A percentile compares a stretch with the other conserved stretches of the same genome.
These are phyloP conservation scores for Chondrosia reniformis DNA, from an alignment of 37 sponge, comb jelly and placozoan species.

Conservation along the genomic window DNA sequence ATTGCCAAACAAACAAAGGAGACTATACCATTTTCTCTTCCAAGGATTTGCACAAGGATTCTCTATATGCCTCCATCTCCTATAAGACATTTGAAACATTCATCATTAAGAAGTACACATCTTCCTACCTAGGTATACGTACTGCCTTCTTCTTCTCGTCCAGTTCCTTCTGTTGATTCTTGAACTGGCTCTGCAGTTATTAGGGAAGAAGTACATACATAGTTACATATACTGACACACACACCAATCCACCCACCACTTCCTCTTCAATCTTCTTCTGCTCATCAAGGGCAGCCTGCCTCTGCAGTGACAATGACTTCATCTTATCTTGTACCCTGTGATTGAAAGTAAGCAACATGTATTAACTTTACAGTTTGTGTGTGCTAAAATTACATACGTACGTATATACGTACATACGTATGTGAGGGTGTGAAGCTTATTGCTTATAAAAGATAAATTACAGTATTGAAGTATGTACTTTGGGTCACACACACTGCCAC, in stretches of 20 bases:
- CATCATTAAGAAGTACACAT: too few species aligned
- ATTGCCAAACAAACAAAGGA: background rate
- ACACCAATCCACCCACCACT: constrained; percentile 1
- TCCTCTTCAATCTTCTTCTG: constrained; percentile 54
- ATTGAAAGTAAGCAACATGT: background rate
- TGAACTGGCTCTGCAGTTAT: background rate
- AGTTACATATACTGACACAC: background rate
- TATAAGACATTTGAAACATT: too few species aligned
- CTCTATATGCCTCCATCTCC: too few species aligned
- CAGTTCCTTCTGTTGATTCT: background rate
- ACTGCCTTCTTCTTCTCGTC: background rate
- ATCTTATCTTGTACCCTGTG: constrained; percentile 22
- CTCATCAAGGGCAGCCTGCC: constrained; percentile 44
- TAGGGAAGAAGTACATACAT: background rate
- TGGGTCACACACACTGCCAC: background rate
- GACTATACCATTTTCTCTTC: background rate
- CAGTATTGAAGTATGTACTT: too few species aligned
- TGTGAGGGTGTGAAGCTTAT: background rate
- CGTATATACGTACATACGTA: background rate
- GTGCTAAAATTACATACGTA: background rate
- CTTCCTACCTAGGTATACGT: too few species aligned
- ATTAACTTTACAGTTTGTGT: background rate
- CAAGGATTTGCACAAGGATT: too few species aligned
- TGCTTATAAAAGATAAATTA: background rate
- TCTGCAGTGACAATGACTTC: constrained; percentile 26